Evolutionary conservation across 2,888 invertebrate genomes (phyloP), one percentile per base, ranked within the genome.

Genomic region (Lomographa bimaculata): DNA sequence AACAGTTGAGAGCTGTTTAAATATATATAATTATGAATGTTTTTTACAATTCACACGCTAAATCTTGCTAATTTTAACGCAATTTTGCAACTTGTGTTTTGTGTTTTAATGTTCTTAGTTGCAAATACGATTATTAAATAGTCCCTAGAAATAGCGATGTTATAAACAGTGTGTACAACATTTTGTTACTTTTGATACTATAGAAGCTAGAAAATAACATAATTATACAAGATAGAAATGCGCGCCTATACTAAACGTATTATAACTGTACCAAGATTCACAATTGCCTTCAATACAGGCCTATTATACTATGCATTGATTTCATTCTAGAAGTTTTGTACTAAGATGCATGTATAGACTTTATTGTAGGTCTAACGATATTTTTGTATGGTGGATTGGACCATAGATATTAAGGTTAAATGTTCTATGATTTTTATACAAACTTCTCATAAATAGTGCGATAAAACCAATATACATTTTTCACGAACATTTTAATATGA

Each of bases 321-420:
- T 27, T 20, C 29, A 30, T 25, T 7, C 9, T 35, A 35, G 9
- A 7, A 9, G 27, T 28, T 18, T 29, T 26, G 12, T 17, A 29
- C 18, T 40, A 25, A 3, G 27, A 18, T 43, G 32, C 14, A 24
- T 27, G 32, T 43, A 7, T 26, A 12, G 14, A 29, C 16, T 12
- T 19, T 23, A 28, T 14, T 29, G 24, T 40, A 42, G 36, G 42
- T 36, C 42, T 43, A 36, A 32, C 7, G 18, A 27, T 43, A 43
- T 37, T 43, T 43, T 43, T 43, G 36, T 43, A 43, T 43, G 42
- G 42, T 43, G 32, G 12, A 17, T 27, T 43, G 42, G 42, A 37
- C 42, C 44, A 38, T 44, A 38, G 38, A 20, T 38, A 33, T 25
- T 44, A 34, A 23, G 27, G 8, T 30, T 24, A 10, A 8, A 28